A percentile compares a stretch with the other conserved stretches of the same genome.
Evolutionary conservation across 2,113 vertebrate species (phyloP).

Genomic region (Myanophis thanlyinensis): DNA sequence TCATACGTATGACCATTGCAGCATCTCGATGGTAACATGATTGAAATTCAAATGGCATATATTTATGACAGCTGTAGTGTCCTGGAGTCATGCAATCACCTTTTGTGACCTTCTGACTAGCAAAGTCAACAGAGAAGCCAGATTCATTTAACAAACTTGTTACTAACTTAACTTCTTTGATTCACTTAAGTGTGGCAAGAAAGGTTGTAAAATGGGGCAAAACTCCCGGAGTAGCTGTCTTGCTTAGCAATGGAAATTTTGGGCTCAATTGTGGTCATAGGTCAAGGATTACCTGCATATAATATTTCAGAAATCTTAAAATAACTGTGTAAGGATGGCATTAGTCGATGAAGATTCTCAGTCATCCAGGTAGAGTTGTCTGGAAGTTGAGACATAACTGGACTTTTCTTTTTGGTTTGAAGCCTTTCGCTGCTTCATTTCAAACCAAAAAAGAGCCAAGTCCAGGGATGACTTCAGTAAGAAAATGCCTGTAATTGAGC

Average conservation of each 20-base stretch:
- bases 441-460: not conserved
- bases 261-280: not conserved
- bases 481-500: constrained; percentile 1
- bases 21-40: not conserved
- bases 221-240: not conserved
- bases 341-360: not conserved
- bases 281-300: not conserved
- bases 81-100: not conserved
- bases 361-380: not conserved
- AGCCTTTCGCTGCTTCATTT: not conserved
- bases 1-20: not conserved
- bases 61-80: not conserved
- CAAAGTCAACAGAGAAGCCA: not conserved
- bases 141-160: not conserved
- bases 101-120: not conserved
- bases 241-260: not conserved
- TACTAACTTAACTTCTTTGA: not conserved
- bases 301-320: not conserved
- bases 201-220: not conserved
- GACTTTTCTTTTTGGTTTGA: not conserved
- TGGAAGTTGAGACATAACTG: not conserved
- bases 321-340: not conserved
- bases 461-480: not conserved
- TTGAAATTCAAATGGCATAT: not conserved
- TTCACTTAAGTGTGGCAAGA: not conserved